Evolutionary conservation across 2,888 invertebrate genomes (phyloP).

Genomic region (Fabriciana adippe): DNA sequence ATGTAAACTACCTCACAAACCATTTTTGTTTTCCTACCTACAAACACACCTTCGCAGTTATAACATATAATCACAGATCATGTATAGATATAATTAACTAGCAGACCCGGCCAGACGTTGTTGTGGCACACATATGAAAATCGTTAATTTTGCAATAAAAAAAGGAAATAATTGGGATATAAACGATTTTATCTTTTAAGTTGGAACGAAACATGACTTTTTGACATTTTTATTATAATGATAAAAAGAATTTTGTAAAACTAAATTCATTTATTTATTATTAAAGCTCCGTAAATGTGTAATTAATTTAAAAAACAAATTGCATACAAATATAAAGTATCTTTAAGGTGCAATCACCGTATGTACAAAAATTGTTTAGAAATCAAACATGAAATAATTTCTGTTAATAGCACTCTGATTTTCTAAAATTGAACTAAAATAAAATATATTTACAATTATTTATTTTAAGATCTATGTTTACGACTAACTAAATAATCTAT

Average conservation of each 20-base stretch:
- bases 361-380: neutral
- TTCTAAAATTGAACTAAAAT: neutral
- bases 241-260: neutral
- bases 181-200: no score
- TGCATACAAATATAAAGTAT: constrained; percentile 3
- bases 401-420: neutral
- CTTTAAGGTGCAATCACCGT: neutral
- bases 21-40: no score
- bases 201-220: no score
- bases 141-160: no score
- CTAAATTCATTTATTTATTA: constrained; percentile 14
- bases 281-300: constrained; percentile 24
- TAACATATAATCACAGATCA: no score
- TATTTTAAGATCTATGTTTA: constrained; percentile 44
- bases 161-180: no score
- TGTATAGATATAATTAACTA: no score
- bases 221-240: neutral
- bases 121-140: no score
- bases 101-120: no score
- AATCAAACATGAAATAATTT: neutral
- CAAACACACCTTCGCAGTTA: no score
- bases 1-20: no score
- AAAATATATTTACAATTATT: constrained; percentile 21
- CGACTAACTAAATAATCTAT: constrained; percentile 76
- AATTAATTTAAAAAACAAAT: constrained; percentile 1